Evolutionary conservation across 2,888 invertebrate species (phyloP), one percentile per base, ranked within the genome.

Genomic region (Epirrhoe tristata): DNA sequence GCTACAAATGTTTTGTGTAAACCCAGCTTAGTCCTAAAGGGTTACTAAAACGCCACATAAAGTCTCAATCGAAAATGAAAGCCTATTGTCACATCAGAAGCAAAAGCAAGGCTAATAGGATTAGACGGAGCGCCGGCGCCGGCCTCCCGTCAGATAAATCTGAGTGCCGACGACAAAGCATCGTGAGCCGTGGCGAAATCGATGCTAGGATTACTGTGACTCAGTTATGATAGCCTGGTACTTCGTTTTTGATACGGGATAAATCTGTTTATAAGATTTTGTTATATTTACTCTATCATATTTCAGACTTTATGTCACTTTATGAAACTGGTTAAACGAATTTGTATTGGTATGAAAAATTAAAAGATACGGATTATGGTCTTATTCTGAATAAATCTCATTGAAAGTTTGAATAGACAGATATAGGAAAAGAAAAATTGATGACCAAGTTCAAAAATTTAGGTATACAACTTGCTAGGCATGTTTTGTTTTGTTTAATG

Each of bases 141-240:
- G 68, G 68, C 74, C 67, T 71, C 63, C 61, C 57, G 54, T 58
- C 74, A 72, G 67, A 73, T 75, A 72, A 77, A 75, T 77, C 69
- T 62, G 67, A 65, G 36, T 58, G 57, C 62, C 66, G 67, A 65
- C 68, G 70, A 66, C 69, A 67, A 67, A 69, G 74, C 69, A 48
- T 65, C 66, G 68, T 69, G 67, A 69, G 70, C 67, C 52, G 39
- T 74, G 74, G 71, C 70, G 70, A 62, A 73, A 76, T 57, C 67
- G 58, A 70, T 69, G 69, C 67, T 63, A 46, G 60, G 63, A 56
- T 58, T 54, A 70, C 71, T 71, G 52, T 74, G 74, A 74, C 66
- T 76, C 75, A 73, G 62, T 70, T 66, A 69, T 71, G 71, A 56
- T 71, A 60, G 56, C 68, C 68, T 73, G 65, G 69, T 64, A 68